Conservation (phyloP, 2,888 invertebrate species). For the Agriopis marginaria region DNA sequence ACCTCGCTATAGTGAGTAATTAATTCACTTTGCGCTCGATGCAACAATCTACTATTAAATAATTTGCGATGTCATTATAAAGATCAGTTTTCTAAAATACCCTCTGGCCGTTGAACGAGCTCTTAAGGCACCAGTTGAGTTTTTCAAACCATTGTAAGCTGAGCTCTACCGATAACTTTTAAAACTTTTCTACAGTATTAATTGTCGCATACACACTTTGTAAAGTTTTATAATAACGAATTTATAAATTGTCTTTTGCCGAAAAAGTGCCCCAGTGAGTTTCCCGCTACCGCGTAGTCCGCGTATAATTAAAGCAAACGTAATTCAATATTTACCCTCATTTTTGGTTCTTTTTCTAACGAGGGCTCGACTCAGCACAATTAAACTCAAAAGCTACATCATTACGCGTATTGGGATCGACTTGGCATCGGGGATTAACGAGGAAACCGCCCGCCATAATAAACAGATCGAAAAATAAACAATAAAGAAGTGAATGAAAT, state of each 20-base stretch:
- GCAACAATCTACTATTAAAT: too few species aligned
- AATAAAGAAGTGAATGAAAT: conserved; percentile 78
- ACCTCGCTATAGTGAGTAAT: too few species aligned
- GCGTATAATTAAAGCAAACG: conserved; percentile 24
- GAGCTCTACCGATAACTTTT: not conserved
- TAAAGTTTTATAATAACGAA: not conserved
- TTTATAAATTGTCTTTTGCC: not conserved
- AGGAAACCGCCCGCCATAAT: conserved; percentile 59
- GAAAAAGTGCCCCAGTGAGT: not conserved
- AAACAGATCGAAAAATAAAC: conserved; percentile 74
- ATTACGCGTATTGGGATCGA: conserved; percentile 47
- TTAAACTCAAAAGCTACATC: conserved; percentile 51
- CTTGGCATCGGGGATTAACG: conserved; percentile 54
- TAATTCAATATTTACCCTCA: conserved; percentile 38
- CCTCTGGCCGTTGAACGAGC: too few species aligned
- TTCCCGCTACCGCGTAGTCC: conserved; percentile 4
- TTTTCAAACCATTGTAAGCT: not conserved
- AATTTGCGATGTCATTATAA: too few species aligned
- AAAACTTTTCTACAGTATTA: not conserved
- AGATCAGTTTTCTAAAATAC: too few species aligned
- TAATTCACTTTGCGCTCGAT: too few species aligned
- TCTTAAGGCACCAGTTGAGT: not conserved
- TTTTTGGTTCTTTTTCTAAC: conserved; percentile 34
- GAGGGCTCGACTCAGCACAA: conserved; percentile 39
- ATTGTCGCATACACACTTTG: not conserved